Evolutionary conservation across 2,113 vertebrate species (phyloP).

Genomic region (Cyprinus carpio): DNA sequence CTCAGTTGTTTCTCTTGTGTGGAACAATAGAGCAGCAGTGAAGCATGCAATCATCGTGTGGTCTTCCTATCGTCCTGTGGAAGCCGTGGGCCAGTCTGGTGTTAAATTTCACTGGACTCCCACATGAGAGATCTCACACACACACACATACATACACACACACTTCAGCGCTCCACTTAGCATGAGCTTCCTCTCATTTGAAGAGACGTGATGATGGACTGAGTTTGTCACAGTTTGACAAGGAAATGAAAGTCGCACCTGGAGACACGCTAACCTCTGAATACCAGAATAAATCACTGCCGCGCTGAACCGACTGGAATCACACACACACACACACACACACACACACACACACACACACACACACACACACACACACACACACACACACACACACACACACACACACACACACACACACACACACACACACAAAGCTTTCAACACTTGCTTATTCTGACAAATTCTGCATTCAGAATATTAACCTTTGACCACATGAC

Average conservation of each 20-base stretch:
- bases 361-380: not conserved
- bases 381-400: not conserved
- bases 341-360: not conserved
- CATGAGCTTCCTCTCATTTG: conserved; percentile 15
- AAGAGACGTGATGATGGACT: conserved; percentile 8
- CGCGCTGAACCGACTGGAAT: not conserved
- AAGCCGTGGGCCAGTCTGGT: too few relatives aligned
- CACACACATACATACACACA: conserved; percentile 5
- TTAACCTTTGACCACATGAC: too few relatives aligned
- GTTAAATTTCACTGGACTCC: too few relatives aligned
- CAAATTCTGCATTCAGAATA: too few relatives aligned
- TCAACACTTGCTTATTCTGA: too few relatives aligned
- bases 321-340: not conserved
- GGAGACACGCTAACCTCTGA: conserved; percentile 22
- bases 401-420: too few relatives aligned
- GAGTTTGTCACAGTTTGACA: conserved; percentile 24
- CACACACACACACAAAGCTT: too few relatives aligned
- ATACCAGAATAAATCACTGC: conserved; percentile 27
- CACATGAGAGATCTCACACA: too few relatives aligned
- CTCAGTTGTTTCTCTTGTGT: too few relatives aligned
- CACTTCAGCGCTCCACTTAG: conserved; percentile 11
- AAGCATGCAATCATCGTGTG: too few relatives aligned
- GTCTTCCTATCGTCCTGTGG: too few relatives aligned
- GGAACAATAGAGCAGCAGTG: too few relatives aligned
- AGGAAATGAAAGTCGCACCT: not conserved